Conservation (phyloP, 35 echinoderm and acorn worm species). For the Anneissia japonica region DNA sequence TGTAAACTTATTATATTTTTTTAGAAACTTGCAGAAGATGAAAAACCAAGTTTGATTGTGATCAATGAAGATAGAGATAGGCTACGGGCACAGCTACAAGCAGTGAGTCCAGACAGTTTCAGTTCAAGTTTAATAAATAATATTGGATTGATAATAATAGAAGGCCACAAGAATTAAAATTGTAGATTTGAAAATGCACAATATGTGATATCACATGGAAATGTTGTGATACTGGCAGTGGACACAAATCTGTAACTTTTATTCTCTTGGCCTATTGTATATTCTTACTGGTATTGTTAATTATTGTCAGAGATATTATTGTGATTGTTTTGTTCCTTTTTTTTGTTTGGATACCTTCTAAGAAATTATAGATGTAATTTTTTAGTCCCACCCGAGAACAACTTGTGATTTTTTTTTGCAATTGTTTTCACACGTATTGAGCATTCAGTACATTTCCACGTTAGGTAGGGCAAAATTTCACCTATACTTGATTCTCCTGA, state of each 20-base stretch:
- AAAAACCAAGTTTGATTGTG: slow-evolving; percentile 22
- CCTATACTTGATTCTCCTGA: too few relatives aligned
- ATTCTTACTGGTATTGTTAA: not conserved
- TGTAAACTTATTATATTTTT: not conserved
- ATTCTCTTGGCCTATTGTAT: not conserved
- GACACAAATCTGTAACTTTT: not conserved
- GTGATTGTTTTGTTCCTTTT: too few relatives aligned
- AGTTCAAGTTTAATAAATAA: not conserved
- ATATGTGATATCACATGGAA: not conserved
- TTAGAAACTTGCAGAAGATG: slow-evolving; percentile 48
- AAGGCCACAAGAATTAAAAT: not conserved
- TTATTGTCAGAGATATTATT: too few relatives aligned
- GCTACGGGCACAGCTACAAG: slow-evolving; percentile 65
- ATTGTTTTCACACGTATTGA: too few relatives aligned
- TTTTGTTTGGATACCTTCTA: too few relatives aligned
- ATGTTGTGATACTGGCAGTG: not conserved
- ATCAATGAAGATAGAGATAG: slow-evolving; percentile 63
- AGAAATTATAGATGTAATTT: too few relatives aligned
- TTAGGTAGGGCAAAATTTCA: too few relatives aligned
- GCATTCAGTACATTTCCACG: too few relatives aligned
- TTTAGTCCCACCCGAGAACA: too few relatives aligned
- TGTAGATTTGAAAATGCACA: not conserved
- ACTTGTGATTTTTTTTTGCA: too few relatives aligned
- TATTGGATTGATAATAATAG: too few relatives aligned
- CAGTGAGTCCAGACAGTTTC: slow-evolving; percentile 37